Percentiles rank a stretch among this genome's conserved stretches.
Conservation (phyloP, 37 sponge, comb jelly and placozoan genomes). For the Halisarca cf. caerulea region DNA sequence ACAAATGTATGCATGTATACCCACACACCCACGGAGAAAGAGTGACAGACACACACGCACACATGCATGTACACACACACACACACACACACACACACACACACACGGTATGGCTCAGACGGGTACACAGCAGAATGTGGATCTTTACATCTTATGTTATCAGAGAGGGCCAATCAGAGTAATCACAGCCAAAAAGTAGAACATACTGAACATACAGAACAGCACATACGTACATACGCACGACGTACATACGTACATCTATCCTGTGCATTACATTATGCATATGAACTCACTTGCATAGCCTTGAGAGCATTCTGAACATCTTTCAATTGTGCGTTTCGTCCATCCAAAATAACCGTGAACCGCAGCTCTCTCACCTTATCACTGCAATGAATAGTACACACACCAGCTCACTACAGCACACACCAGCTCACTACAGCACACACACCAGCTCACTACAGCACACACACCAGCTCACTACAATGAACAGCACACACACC, state of each 20-base stretch:
- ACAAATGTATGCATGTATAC: not conserved
- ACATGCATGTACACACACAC: not conserved
- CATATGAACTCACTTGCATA: slow-evolving; percentile 27
- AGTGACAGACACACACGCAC: slow-evolving; percentile 2
- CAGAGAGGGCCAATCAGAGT: too few relatives aligned
- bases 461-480: too few relatives aligned
- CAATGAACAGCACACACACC: too few relatives aligned
- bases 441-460: too few relatives aligned
- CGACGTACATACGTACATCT: not conserved
- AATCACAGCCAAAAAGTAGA: too few relatives aligned
- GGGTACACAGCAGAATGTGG: too few relatives aligned
- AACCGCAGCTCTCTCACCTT: slow-evolving; percentile 46
- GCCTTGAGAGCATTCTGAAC: slow-evolving; percentile 46
- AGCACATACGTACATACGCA: too few relatives aligned
- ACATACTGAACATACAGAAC: too few relatives aligned
- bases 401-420: not conserved
- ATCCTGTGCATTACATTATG: not conserved
- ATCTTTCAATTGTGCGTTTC: slow-evolving; percentile 28
- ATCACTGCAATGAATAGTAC: too few relatives aligned
- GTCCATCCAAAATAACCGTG: slow-evolving; percentile 54
- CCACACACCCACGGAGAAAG: not conserved
- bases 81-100: slow-evolving; percentile 11
- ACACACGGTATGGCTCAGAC: not conserved
- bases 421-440: too few relatives aligned
- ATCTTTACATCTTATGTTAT: too few relatives aligned